These are phyloP conservation scores for Latrodectus elegans DNA, from an alignment of 2,888 invertebrate genomes.

Conservation along the genomic window DNA sequence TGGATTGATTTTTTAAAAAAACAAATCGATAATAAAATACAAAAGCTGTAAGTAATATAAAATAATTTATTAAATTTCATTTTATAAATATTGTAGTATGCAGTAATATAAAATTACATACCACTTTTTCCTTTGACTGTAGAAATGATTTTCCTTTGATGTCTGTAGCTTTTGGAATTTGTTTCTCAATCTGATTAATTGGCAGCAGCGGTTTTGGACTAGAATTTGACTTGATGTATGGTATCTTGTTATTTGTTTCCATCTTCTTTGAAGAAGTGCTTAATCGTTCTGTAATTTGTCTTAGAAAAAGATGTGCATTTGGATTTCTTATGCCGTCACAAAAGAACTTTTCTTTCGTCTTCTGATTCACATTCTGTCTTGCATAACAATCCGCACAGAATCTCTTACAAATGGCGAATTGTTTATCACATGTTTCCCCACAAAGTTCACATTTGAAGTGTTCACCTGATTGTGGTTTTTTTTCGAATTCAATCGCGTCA, in stretches of 20 bases:
- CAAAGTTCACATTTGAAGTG: constrained; percentile 9
- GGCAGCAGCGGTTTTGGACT: constrained; percentile 38
- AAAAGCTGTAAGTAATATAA: too few relatives aligned
- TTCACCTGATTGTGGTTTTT: not conserved
- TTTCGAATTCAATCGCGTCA: not conserved
- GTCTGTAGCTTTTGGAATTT: not conserved
- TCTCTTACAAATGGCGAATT: not conserved
- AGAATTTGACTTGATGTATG: not conserved
- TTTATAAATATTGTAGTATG: too few relatives aligned
- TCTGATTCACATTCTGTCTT: too few relatives aligned
- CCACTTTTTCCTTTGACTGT: too few relatives aligned
- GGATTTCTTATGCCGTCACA: too few relatives aligned
- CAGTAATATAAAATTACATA: too few relatives aligned
- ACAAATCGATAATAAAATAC: too few relatives aligned
- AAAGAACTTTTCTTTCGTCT: too few relatives aligned
- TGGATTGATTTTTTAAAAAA: too few relatives aligned
- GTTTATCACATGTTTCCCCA: not conserved
- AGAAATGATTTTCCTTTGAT: not conserved
- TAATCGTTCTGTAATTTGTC: not conserved
- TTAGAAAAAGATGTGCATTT: too few relatives aligned
- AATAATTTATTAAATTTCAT: too few relatives aligned
- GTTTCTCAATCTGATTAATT: constrained; percentile 46
- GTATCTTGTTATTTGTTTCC: not conserved
- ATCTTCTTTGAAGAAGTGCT: not conserved
- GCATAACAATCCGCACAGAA: not conserved